A percentile compares a stretch with the other conserved stretches of the same genome.
phyloP scores from a whole-genome alignment of 2,888 invertebrate species.

The Archaeoteleia sp. region DNA sequence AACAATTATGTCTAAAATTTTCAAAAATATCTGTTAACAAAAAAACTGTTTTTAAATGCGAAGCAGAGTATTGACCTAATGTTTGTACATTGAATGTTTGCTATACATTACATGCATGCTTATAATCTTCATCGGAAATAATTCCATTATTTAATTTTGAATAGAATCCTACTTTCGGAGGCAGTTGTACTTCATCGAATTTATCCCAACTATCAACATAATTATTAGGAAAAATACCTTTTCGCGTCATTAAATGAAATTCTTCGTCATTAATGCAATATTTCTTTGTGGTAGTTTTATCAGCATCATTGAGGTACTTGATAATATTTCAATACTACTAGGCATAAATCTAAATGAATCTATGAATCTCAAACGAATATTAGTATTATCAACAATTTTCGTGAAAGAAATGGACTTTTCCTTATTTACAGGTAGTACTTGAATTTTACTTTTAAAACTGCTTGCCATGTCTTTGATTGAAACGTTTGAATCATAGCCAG shows the following conservation, averaged over 20 bases:
- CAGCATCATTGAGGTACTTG: neutral
- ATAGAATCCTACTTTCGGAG: neutral
- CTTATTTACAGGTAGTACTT: conserved; percentile 4
- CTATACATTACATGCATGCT: conserved; percentile 6
- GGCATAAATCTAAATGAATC: neutral
- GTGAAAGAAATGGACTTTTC: conserved; percentile 24
- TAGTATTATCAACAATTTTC: conserved; percentile 3
- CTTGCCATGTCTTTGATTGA: conserved; percentile 4
- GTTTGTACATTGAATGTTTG: conserved; percentile 7
- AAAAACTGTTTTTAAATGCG: conserved; percentile 2
- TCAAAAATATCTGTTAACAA: conserved; percentile 29
- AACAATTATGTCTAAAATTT: conserved; percentile 45
- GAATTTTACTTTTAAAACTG: conserved; percentile 8
- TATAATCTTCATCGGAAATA: conserved; percentile 1
- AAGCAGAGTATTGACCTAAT: conserved; percentile 4
- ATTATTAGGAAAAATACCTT: conserved; percentile 3
- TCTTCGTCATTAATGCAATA: neutral
- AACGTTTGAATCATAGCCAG: conserved; percentile 2
- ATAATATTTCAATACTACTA: no score
- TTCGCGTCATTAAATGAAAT: neutral
- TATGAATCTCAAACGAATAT: conserved; percentile 14
- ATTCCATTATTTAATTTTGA: conserved; percentile 1
- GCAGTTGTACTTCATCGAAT: neutral
- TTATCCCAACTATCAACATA: neutral
- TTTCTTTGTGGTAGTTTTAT: neutral